Evolutionary conservation across 2,797 vertebrate genomes (phyloP), one percentile per base, ranked within the genome.

Genomic region (Syngnathus acus): DNA sequence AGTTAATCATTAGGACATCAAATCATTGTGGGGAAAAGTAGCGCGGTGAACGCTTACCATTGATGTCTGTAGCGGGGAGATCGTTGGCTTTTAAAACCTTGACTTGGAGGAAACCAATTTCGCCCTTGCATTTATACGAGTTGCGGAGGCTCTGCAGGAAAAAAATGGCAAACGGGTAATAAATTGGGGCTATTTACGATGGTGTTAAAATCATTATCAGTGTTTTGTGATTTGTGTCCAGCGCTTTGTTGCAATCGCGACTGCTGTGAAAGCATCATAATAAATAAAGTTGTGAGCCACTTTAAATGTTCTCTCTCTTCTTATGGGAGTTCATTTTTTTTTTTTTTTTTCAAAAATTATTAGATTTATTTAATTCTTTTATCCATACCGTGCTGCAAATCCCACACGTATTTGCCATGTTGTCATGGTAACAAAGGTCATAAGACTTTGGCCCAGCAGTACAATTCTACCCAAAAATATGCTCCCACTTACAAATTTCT

Each of bases 81-180:
- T 98, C 94, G 32, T 92, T 90, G 0, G 95, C 96, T 74, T 90
- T 96, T 74, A 98, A 83, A 68, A 99, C 91, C 74, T 97, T 98
- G 65, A 98, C 93, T 89, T 99, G 97, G 62, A 99, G 90, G 78
- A 96, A 92, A 32, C 97, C 97, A 1, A 99, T 55, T 0, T 98
- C 95, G 45, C 86, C 90, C 39, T 94, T 21, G 64, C 92, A 87
- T 21, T 76, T 76, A 77, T 95, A 85, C 0, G 93, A 92, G 77
- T 96, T 95, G 78, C 77, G 92, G 57, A 95, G 70, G 76, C 88
- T 75, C 97, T 99, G 82, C 57, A 66, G 11, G 48, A 61, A 64
- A 3, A 26, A 45, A 3, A n/a, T 0, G 6, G 10, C n/a, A 60
- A 9, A 32, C 4, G 32, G 9, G 10, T 1, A 60, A 9, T n/a